These are phyloP conservation scores for Pterocles orientalis DNA, from an alignment of 2,113 vertebrate species.

Conservation along the genomic window DNA sequence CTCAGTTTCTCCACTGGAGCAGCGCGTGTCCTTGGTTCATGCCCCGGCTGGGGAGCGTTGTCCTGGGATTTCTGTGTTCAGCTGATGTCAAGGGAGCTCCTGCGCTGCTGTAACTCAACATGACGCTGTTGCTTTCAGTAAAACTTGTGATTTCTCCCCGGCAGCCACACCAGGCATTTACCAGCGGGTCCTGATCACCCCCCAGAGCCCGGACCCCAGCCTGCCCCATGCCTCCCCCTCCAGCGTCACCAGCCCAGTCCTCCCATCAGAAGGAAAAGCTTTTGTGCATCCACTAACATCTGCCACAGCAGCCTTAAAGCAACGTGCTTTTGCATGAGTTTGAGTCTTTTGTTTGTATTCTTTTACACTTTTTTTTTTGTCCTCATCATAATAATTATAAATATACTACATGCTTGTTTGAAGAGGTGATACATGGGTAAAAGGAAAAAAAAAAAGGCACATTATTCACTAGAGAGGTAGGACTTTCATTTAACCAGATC, in stretches of 20 bases:
- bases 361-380: background rate
- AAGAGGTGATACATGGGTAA: background rate
- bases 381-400: background rate
- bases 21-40: rapidly evolving
- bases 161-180: background rate
- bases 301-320: constrained; percentile 45
- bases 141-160: background rate
- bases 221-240: background rate
- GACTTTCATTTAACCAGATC: background rate
- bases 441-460: background rate
- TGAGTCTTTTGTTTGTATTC: background rate
- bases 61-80: background rate
- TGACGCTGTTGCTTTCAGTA: background rate
- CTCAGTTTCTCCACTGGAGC: constrained; percentile 29
- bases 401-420: background rate
- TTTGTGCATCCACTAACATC: background rate
- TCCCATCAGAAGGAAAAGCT: background rate
- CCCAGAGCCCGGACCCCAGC: background rate
- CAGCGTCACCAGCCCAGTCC: background rate
- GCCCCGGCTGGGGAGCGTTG: background rate
- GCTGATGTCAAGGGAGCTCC: background rate
- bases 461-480: background rate
- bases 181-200: background rate
- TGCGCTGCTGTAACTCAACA: rapidly evolving
- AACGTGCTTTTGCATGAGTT: constrained; percentile 6